A percentile compares a stretch with the other conserved stretches of the same genome.
These are phyloP conservation scores for Phlogophora meticulosa DNA, from an alignment of 2,888 invertebrate genomes.

Conservation along the genomic window DNA sequence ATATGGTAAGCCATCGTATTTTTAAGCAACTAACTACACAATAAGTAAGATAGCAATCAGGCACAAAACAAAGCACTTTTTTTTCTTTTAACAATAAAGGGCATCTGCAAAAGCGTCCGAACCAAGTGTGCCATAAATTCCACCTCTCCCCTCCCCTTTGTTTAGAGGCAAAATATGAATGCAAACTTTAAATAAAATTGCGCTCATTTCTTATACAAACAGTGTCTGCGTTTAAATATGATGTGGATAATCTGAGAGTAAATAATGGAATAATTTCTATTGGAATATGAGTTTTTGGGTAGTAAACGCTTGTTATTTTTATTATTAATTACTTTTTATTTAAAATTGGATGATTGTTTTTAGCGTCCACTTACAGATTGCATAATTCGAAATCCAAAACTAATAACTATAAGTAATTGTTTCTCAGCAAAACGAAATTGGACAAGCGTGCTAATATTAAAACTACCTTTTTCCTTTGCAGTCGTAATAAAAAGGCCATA, in stretches of 20 bases:
- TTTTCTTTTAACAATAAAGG: constrained; percentile 45
- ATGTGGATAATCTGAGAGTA: constrained; percentile 32
- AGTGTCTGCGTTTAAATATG: constrained; percentile 51
- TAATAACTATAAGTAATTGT: neutral
- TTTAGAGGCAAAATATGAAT: constrained; percentile 61
- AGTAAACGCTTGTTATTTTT: no score
- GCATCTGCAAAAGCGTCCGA: constrained; percentile 58
- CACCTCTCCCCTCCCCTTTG: constrained; percentile 56
- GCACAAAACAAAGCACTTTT: constrained; percentile 23
- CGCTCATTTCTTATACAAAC: constrained; percentile 49
- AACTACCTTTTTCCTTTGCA: neutral
- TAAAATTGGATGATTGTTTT: neutral
- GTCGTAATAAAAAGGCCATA: neutral
- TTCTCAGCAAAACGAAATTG: neutral
- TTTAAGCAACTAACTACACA: no score
- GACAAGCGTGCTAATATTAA: neutral
- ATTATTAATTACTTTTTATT: no score
- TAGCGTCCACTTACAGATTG: neutral
- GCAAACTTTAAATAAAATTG: constrained; percentile 59
- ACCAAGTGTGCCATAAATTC: constrained; percentile 57
- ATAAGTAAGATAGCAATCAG: no score
- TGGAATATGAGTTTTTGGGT: constrained; percentile 7
- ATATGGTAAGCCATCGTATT: no score
- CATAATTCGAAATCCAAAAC: neutral
- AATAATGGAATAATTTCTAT: constrained; percentile 37